Evolutionary conservation across 2,113 vertebrate species (phyloP), one percentile per base, ranked within the genome.

Genomic region (Eira barbara): DNA sequence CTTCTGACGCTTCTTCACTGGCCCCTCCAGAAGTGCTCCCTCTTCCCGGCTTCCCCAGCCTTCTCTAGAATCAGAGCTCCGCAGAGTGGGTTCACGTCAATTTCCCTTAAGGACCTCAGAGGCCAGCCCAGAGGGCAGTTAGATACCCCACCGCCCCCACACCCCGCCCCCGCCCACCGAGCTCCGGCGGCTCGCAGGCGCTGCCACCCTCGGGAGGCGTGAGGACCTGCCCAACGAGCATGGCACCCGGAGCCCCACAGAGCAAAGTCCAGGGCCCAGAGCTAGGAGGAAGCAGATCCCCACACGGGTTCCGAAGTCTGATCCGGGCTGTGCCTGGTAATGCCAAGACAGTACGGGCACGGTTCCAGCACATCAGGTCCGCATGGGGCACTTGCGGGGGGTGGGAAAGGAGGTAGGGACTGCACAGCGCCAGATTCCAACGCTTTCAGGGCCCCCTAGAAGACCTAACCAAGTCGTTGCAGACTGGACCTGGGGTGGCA

Each of bases 91-190:
- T 45, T 14, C n/a, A 12, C 17, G 36, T 78, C 59, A 12, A 5
- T 15, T 57, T 78, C 25, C 63, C 34, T 42, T 29, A 1, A 7
- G 4, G 71, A 20, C 6, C 3, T 69, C 67, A 76, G 93, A 25
- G 8, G 34, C 57, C 55, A 47, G 27, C 29, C 61, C 25, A n/a
- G 21, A 39, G 8, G 45, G 23, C 11, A 31, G 31, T 13, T 17
- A 76, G 67, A 71, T 2, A 1, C 36, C 4, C 6, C 3, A 4
- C 29, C 39, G 12, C 6, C n/a, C 29, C 1, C 1, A 2, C 4
- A 3, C 3, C 6, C 47, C 3, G 0, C 13, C 7, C 18, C 36
- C 4, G 6, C 42, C 13, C n/a, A 65, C 45, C 17, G 13, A 25
- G 92, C 29, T 55, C 42, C 59, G n/a, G 10, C 11, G 13, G 5